Evolutionary conservation across 2,888 invertebrate genomes (phyloP).

Genomic region (Trichopoda pennipes): DNA sequence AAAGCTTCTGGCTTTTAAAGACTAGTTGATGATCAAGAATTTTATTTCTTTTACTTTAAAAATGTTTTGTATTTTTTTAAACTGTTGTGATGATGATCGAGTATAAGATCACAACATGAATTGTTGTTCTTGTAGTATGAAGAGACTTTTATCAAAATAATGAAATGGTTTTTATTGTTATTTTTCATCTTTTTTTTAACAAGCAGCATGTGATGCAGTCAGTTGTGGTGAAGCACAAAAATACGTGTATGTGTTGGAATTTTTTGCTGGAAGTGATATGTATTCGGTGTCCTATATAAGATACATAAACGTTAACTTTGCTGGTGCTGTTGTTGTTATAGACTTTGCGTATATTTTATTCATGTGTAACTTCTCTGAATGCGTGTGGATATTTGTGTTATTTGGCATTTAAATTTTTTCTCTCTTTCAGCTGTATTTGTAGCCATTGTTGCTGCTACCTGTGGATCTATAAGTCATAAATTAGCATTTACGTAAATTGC

Average conservation of each 20-base stretch:
- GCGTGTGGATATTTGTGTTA: constrained; percentile 13
- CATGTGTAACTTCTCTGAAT: not conserved
- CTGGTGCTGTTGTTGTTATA: not conserved
- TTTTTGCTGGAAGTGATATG: constrained; percentile 47
- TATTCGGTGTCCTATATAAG: constrained; percentile 55
- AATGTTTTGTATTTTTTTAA: not conserved
- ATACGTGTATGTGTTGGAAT: constrained; percentile 17
- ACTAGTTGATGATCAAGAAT: constrained; percentile 42
- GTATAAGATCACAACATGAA: constrained; percentile 64
- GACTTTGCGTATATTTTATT: not conserved
- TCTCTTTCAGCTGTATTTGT: constrained; percentile 43
- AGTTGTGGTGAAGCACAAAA: too few species aligned
- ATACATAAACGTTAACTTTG: constrained; percentile 34
- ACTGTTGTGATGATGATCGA: constrained; percentile 56
- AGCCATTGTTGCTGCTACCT: constrained; percentile 73
- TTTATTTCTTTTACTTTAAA: not conserved
- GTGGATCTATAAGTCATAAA: constrained; percentile 79
- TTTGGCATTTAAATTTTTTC: constrained; percentile 56
- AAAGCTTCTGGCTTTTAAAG: constrained; percentile 64
- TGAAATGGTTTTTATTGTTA: constrained; percentile 45
- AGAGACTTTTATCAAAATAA: constrained; percentile 56
- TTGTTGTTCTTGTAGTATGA: constrained; percentile 35
- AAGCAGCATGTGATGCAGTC: too few species aligned
- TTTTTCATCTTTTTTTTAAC: constrained; percentile 2
- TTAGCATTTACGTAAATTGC: constrained; percentile 80